A percentile compares a stretch with the other conserved stretches of the same genome.
phyloP scores from a whole-genome alignment of 2,888 invertebrate species.

The Choreutis nemorana region DNA sequence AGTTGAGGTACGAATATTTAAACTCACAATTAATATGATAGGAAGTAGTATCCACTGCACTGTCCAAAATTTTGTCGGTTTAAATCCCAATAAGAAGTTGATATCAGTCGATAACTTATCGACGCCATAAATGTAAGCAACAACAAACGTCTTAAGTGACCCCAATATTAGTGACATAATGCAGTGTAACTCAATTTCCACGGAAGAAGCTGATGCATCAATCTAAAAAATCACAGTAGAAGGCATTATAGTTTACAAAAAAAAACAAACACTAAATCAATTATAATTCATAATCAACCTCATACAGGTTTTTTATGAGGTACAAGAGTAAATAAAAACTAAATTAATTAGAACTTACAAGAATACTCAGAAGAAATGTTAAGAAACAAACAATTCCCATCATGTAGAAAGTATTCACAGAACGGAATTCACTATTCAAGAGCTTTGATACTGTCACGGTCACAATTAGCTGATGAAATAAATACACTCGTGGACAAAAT shows the following conservation, averaged over 20 bases:
- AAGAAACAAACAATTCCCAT: slow-evolving; percentile 34
- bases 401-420: slow-evolving; percentile 36
- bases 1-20: neutral
- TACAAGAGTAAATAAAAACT: neutral
- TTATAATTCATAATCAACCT: no score
- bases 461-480: slow-evolving; percentile 28
- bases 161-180: slow-evolving; percentile 33
- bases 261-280: no score
- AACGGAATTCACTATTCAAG: slow-evolving; percentile 30
- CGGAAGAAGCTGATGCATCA: no score
- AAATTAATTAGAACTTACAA: slow-evolving; percentile 21
- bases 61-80: slow-evolving; percentile 40
- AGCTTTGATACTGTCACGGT: slow-evolving; percentile 31
- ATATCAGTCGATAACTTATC: slow-evolving; percentile 36
- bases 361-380: slow-evolving; percentile 25
- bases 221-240: no score
- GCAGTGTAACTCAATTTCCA: no score
- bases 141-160: slow-evolving; percentile 26
- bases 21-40: slow-evolving; percentile 28
- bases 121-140: slow-evolving; percentile 47
- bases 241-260: no score
- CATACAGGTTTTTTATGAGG: no score
- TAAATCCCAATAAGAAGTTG: slow-evolving; percentile 45
- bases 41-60: slow-evolving; percentile 32
- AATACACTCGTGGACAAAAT: no score